These are phyloP conservation scores for Chaetodon trifasciatus DNA, from an alignment of 2,797 vertebrate genomes.

Conservation along the genomic window DNA sequence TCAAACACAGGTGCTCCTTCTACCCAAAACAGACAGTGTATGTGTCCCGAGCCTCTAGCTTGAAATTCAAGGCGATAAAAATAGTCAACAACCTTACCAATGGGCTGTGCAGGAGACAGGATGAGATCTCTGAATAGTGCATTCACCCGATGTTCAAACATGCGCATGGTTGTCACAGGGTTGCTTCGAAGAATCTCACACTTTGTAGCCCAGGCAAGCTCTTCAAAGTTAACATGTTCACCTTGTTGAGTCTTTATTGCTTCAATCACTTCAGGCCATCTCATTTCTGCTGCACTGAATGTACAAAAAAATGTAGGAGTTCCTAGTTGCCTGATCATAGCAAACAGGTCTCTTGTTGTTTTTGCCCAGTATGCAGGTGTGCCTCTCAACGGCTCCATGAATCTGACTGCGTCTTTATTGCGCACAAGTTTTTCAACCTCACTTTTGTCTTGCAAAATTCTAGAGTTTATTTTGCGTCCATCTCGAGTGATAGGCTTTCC, in stretches of 20 bases:
- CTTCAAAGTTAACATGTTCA: background rate
- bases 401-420: background rate
- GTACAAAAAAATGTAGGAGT: background rate
- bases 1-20: background rate
- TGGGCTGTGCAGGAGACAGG: background rate
- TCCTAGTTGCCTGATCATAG: background rate
- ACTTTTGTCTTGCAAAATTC: no score
- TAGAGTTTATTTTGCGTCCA: no score
- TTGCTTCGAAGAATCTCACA: background rate
- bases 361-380: background rate
- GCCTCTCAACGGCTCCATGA: background rate
- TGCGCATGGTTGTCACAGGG: no score
- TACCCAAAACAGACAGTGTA: no score
- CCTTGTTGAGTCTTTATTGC: background rate
- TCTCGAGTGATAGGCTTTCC: no score
- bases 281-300: background rate
- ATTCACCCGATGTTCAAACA: background rate
- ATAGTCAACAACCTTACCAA: background rate
- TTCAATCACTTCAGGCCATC: background rate
- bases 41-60: no score
- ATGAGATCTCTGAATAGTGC: background rate
- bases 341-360: background rate
- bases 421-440: background rate
- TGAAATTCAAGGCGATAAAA: background rate
- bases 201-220: background rate